A percentile compares a stretch with the other conserved stretches of the same genome.
These are phyloP conservation scores for Procavia capensis DNA, from an alignment of 2,113 vertebrate species.

Conservation along the genomic window DNA sequence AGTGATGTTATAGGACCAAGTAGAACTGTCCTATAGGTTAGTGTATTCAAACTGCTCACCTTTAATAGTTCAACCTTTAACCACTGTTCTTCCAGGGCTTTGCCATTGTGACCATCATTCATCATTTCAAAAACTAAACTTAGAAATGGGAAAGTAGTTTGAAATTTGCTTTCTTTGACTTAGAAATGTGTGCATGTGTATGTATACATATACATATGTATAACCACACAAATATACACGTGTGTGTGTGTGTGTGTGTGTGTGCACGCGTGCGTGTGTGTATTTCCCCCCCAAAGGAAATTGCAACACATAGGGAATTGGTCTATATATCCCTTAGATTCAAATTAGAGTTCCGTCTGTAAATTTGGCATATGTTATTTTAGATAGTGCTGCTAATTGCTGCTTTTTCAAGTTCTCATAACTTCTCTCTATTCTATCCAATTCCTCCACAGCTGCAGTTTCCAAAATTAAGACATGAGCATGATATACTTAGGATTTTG, in stretches of 20 bases:
- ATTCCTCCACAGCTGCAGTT: neutral
- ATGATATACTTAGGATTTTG: constrained; percentile 17
- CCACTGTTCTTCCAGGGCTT: neutral
- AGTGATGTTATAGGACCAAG: too few relatives aligned
- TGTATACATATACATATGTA: too few relatives aligned
- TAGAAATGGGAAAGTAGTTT: constrained; percentile 20
- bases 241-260: neutral
- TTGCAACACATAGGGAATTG: neutral
- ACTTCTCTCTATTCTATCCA: neutral
- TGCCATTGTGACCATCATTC: neutral
- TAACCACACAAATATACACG: neutral
- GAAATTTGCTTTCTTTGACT: constrained; percentile 5
- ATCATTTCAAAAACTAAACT: constrained; percentile 36
- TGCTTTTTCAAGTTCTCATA: neutral
- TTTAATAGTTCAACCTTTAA: too few relatives aligned
- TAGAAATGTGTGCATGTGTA: neutral
- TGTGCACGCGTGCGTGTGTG: neutral
- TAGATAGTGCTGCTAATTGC: neutral
- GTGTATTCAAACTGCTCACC: too few relatives aligned
- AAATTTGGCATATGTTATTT: neutral
- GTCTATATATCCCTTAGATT: neutral
- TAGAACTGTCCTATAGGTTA: too few relatives aligned
- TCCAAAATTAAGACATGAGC: neutral
- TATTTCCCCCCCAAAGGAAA: neutral
- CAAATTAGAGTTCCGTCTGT: neutral